Percentiles rank a stretch among this genome's conserved stretches.
phyloP scores from a whole-genome alignment of 2,888 invertebrate species.

The Xanthorhoe spadicearia region DNA sequence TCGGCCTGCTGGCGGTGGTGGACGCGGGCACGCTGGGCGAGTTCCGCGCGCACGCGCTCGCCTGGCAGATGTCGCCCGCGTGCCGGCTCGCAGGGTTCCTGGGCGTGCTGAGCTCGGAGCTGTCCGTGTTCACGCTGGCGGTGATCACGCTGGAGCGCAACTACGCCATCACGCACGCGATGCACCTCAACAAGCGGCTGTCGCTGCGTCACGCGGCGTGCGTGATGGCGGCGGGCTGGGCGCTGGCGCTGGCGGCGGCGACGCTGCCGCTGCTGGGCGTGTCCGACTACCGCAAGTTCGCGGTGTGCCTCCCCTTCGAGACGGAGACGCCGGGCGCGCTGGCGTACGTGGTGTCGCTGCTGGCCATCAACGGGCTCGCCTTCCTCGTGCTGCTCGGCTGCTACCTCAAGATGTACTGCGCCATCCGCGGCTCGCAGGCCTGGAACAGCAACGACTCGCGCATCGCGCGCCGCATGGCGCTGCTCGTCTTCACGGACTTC shows the following conservation, averaged over 20 bases:
- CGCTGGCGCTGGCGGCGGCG: slow-evolving; percentile 94
- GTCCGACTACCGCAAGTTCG: slow-evolving; percentile 98
- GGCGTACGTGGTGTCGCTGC: slow-evolving; percentile 95
- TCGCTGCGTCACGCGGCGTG: slow-evolving; percentile 95
- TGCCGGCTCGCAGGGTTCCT: slow-evolving; percentile 98
- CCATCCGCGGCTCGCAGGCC: slow-evolving; percentile 97
- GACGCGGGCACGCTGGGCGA: slow-evolving; percentile 98
- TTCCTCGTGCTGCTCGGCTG: slow-evolving; percentile 98
- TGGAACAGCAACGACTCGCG: slow-evolving; percentile 99
- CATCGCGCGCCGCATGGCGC: slow-evolving; percentile 98
- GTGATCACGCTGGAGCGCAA: slow-evolving; percentile 98
- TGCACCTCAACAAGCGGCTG: slow-evolving; percentile 97
- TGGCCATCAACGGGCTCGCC: slow-evolving; percentile 96
- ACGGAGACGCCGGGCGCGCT: slow-evolving; percentile 91
- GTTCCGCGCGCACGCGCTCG: slow-evolving; percentile 97
- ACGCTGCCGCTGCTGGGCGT: slow-evolving; percentile 94
- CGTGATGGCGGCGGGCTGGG: slow-evolving; percentile 97
- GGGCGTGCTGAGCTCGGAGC: slow-evolving; percentile 96
- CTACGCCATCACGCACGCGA: slow-evolving; percentile 98
- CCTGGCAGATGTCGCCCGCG: slow-evolving; percentile 98
- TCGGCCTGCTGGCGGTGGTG: slow-evolving; percentile 96
- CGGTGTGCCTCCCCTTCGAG: slow-evolving; percentile 98
- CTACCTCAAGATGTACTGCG: slow-evolving; percentile 98
- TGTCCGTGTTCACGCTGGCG: slow-evolving; percentile 97
- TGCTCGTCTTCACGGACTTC: slow-evolving; percentile 98